Base-by-base conservation (phyloP, 2,888 invertebrate genomes). In the Ischnura elegans region DNA sequence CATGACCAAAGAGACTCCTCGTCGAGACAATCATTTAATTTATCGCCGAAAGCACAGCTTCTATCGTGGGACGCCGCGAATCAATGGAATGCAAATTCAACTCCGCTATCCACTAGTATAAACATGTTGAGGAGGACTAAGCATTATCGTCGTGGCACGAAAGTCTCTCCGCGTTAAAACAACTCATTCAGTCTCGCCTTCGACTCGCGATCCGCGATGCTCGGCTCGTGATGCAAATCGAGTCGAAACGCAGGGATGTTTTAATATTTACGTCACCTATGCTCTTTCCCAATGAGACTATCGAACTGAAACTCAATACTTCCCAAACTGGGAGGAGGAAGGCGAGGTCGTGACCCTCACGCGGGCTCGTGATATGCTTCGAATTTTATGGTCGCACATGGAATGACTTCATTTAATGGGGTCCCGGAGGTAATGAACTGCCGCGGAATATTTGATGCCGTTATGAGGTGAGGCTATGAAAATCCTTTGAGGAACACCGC, bases 211-310 rank as follows among this genome's bases (percentile, higher is more conserved):
- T 76, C 76, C 13, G 13, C 76, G 76, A 76, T 76, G 36, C 76
- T 3, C 16, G 76, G 76, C 13, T 76, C 76, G 76, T 36, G 76
- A 76, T 76, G 36, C 29, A 36, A 76, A 76, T 29, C 36, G 76
- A 76, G 76, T 10, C 36, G 36, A n/a, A 76, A 36, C 76, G 13
- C 29, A 76, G 36, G 76, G 76, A 76, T 36, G n/a, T 76, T 36
- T 76, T 76, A 76, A 76, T 76, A 76, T 76, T 76, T 76, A 76
- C 76, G 76, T 36, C 36, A 36, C 76, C 76, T 8, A 36, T 36
- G 76, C 10, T 29, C 13, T 76, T 76, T 61, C 13, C 36, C 16
- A 29, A 36, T 36, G 76, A 76, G 1, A 16, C 76, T 76, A 29
- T 76, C 36, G 76, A 76, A 36, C 61, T n/a, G 61, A 3, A 61